Evolutionary conservation across 64 coral and sea anemone species (phyloP), one percentile per base, ranked within the genome.

Genomic region (Montipora foliosa): DNA sequence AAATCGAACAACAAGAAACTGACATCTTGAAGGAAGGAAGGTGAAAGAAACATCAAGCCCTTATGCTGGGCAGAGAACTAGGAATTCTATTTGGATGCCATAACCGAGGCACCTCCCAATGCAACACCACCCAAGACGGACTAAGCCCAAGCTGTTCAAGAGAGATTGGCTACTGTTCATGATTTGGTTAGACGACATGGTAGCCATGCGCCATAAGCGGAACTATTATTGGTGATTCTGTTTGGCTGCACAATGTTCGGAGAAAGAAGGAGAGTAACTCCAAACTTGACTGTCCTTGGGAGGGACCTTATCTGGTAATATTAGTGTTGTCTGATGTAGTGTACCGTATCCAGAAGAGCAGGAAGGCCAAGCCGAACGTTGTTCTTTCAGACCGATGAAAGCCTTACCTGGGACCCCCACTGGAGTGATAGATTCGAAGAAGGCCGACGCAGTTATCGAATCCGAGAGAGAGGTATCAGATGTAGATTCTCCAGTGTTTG

Each of bases 21-120:
- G 52, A 55, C 52, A 0, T 55, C 52, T 55, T 10, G 52, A 5
- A 55, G 52, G 6, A 55, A 55, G 52, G 52, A 55, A 55, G 52
- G 52, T 55, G 52, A 55, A 55, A 55, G 52, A 55, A 55, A 1
- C 29, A 37, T 37, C 29, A 37, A 1, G 29, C 29, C 29, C 29
- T 95, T 10, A 90, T 95, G 93, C 75, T 95, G 10, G 87, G 88
- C 19, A 59, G 87, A 20, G 89, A 91, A 21, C 61, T 91, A 14
- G 77, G 74, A 75, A 67, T 87, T 21, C 95, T 92, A 1, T 3
- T 67, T 91, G 17, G 89, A 91, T 81, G 76, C 79, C 2, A 91
- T 82, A 15, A 89, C 87, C 9, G 90, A 85, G 71, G 22, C 70
- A 64, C 16, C 80, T 47, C 71, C 87, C 10, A 20, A 89, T 78